Percentiles rank a stretch among this genome's conserved stretches.
phyloP scores from a whole-genome alignment of 2,888 invertebrate genomes.

The Clanis bilineata region DNA sequence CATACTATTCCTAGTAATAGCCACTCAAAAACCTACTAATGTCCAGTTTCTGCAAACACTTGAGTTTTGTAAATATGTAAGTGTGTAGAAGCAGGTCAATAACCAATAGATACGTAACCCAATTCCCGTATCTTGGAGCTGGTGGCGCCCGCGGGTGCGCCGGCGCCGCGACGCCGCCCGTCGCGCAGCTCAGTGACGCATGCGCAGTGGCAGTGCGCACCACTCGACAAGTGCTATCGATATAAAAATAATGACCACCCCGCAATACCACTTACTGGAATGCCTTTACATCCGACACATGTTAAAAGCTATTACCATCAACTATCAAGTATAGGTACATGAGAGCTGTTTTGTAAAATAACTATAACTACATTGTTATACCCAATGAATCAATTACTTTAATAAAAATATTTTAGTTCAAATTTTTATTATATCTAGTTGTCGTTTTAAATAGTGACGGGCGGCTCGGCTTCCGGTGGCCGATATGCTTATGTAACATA shows the following conservation, averaged over 20 bases:
- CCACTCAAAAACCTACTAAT: neutral
- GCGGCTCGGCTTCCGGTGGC: no score
- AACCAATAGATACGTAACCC: conserved; percentile 13
- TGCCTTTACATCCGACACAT: neutral
- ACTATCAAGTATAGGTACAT: no score
- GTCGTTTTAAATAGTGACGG: no score
- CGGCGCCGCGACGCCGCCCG: neutral
- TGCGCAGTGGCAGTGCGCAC: no score
- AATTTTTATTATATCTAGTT: no score
- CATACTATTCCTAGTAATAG: neutral
- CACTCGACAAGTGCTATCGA: neutral
- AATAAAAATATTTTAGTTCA: no score
- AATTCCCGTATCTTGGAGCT: conserved; percentile 5
- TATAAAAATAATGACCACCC: neutral
- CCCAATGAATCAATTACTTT: no score
- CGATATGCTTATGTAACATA: no score
- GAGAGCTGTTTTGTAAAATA: no score
- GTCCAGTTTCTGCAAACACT: neutral
- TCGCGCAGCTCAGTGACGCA: neutral
- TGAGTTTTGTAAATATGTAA: neutral
- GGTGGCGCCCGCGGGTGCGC: conserved; percentile 2
- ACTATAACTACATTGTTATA: no score
- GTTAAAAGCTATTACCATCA: neutral
- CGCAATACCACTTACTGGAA: neutral
- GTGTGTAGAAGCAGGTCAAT: conserved; percentile 2